phyloP scores from a whole-genome alignment of 2,888 invertebrate species.

The Drosophila heteroneura region DNA sequence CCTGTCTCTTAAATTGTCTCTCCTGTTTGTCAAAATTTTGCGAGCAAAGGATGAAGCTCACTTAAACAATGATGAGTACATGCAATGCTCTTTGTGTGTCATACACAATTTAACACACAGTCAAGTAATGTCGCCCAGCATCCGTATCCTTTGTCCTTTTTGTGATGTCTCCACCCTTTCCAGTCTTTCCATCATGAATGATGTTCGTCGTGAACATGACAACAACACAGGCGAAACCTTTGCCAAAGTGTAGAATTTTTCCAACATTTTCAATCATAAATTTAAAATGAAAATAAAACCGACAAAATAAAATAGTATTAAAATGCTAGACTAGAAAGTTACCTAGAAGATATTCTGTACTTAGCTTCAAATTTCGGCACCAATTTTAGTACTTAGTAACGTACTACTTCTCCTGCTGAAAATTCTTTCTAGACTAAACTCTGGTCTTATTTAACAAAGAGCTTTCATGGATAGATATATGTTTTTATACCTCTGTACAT shows the following conservation, averaged over 20 bases:
- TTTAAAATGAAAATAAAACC: constrained; percentile 63
- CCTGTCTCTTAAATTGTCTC: background rate
- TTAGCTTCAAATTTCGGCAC: background rate
- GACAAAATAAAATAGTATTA: constrained; percentile 2
- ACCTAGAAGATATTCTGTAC: background rate
- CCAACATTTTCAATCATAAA: constrained; percentile 54
- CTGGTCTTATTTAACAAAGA: too few species aligned
- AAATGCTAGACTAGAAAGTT: background rate
- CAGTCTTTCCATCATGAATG: background rate
- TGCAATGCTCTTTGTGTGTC: constrained; percentile 48
- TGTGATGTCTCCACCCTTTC: constrained; percentile 61
- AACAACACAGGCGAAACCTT: constrained; percentile 37
- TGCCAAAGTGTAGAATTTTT: constrained; percentile 74
- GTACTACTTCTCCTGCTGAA: too few species aligned
- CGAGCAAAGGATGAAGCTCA: constrained; percentile 59
- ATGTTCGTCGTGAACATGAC: background rate
- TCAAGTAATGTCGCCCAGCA: constrained; percentile 42
- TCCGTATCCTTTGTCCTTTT: constrained; percentile 54
- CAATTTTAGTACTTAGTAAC: background rate
- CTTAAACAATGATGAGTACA: constrained; percentile 43
- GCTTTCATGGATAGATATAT: background rate
- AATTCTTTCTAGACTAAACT: too few species aligned
- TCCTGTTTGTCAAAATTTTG: constrained; percentile 31
- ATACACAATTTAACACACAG: constrained; percentile 63
- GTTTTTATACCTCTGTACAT: too few species aligned